These are phyloP conservation scores for Hydrocynus forskahlii DNA, from an alignment of 2,797 vertebrate genomes.

Conservation along the genomic window DNA sequence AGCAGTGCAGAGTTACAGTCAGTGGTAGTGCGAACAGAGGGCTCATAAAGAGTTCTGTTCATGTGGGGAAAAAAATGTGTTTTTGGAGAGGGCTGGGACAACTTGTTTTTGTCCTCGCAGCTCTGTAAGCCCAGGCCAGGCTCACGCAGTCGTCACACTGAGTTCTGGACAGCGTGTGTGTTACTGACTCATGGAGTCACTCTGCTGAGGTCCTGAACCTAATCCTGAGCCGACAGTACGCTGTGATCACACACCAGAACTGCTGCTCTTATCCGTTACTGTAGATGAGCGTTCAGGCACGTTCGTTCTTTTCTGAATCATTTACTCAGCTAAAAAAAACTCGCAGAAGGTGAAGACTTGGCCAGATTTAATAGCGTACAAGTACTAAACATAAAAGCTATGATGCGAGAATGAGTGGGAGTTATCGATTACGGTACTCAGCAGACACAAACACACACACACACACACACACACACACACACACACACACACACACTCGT, in stretches of 20 bases:
- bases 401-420: not conserved
- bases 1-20: not conserved
- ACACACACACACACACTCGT: not conserved
- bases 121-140: constrained; percentile 15
- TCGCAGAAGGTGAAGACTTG: not conserved
- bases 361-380: not conserved
- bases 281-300: not conserved
- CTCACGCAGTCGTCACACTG: not conserved
- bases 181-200: not conserved
- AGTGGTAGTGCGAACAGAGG: constrained; percentile 39
- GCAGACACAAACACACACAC: no score
- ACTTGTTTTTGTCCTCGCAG: not conserved
- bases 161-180: not conserved
- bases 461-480: not conserved
- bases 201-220: not conserved
- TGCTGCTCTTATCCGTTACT: not conserved
- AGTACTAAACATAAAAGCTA: not conserved
- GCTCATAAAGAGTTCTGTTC: not conserved
- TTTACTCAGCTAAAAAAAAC: not conserved
- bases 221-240: not conserved
- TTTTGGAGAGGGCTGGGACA: not conserved
- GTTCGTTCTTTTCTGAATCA: not conserved
- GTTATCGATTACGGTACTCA: not conserved
- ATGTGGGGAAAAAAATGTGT: not conserved
- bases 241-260: not conserved